A percentile compares a stretch with the other conserved stretches of the same genome.
These are phyloP conservation scores for Vulpes vulpes DNA, from an alignment of 2,113 vertebrate genomes.

Conservation along the genomic window DNA sequence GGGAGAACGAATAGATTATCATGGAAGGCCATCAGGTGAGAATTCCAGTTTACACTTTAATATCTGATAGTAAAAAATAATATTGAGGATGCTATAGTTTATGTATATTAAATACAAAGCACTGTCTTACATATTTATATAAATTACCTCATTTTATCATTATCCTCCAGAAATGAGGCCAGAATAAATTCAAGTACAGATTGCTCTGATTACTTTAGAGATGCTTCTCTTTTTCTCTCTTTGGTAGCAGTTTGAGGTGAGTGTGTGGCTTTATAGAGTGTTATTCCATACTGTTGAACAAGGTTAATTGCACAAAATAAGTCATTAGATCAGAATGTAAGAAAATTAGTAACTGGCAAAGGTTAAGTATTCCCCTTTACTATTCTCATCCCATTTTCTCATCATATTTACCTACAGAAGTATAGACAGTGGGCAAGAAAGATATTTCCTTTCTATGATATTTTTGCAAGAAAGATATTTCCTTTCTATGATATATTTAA, in stretches of 20 bases:
- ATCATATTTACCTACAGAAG: slow-evolving; percentile 16
- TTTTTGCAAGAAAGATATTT: slow-evolving; percentile 18
- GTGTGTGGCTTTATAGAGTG: background rate
- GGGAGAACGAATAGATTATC: slow-evolving; percentile 86
- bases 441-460: slow-evolving; percentile 8
- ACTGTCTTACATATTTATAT: background rate
- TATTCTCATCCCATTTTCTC: background rate
- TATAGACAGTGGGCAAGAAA: background rate
- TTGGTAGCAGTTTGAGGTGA: background rate
- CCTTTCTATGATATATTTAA: slow-evolving; percentile 1
- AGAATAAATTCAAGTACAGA: slow-evolving; percentile 45
- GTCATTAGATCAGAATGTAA: slow-evolving; percentile 6
- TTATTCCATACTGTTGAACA: background rate
- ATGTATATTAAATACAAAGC: background rate
- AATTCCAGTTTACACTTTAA: background rate
- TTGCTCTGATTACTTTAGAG: background rate
- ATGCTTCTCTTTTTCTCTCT: background rate
- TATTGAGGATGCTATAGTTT: background rate
- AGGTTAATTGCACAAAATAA: background rate
- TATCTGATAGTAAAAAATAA: background rate
- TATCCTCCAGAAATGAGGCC: background rate
- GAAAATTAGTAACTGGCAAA: slow-evolving; percentile 28
- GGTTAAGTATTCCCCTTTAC: background rate
- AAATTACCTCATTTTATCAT: slow-evolving; percentile 31
- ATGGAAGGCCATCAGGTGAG: slow-evolving; percentile 84